phyloP scores from a whole-genome alignment of 2,113 vertebrate species.

The Dipodomys ordii region DNA sequence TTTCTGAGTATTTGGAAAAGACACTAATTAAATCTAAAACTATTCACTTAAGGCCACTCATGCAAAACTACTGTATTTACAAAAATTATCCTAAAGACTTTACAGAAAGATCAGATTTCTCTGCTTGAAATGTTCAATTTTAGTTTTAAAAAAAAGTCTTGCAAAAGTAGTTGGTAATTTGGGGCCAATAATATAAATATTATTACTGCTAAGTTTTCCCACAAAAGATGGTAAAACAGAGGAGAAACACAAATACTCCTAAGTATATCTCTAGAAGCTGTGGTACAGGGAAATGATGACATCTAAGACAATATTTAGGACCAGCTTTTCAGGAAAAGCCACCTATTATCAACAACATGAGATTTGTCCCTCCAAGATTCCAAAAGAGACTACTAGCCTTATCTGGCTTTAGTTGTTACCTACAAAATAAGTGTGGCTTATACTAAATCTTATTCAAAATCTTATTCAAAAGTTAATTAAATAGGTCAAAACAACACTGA shows the following conservation, averaged over 20 bases:
- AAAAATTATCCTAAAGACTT: neutral
- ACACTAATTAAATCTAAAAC: neutral
- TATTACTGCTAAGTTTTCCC: neutral
- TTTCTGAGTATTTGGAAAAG: neutral
- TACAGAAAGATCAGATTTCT: neutral
- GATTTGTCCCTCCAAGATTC: neutral
- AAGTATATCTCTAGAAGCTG: constrained; percentile 16
- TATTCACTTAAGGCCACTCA: neutral
- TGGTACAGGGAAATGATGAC: neutral
- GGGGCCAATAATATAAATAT: neutral
- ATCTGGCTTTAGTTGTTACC: neutral
- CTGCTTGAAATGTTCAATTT: neutral
- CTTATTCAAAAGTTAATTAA: neutral
- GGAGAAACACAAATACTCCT: neutral
- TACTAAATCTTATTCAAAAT: neutral
- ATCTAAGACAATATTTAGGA: constrained; percentile 27
- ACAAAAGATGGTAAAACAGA: constrained; percentile 12
- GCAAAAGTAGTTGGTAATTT: neutral
- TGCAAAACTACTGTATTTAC: neutral
- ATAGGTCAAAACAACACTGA: neutral
- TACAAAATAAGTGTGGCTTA: neutral
- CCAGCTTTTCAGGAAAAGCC: neutral
- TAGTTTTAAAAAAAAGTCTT: constrained; percentile 9
- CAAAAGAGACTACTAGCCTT: constrained; percentile 15
- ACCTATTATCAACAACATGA: neutral